phyloP scores from a whole-genome alignment of 2,888 invertebrate species.

The Amphimallon solstitiale region DNA sequence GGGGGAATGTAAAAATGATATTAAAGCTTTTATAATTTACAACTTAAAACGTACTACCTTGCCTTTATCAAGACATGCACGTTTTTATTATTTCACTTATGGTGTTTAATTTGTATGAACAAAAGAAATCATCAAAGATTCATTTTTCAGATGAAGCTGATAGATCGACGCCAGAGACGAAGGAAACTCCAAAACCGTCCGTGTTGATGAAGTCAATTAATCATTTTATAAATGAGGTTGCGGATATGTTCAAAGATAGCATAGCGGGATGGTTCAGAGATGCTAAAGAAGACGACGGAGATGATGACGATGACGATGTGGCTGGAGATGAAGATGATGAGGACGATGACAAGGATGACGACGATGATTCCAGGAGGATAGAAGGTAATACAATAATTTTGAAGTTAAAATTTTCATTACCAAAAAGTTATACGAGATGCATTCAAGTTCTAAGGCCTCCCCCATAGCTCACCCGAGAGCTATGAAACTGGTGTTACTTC shows the following conservation, averaged over 20 bases:
- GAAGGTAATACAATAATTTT: slow-evolving; percentile 14
- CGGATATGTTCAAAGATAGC: slow-evolving; percentile 56
- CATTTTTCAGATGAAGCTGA: slow-evolving; percentile 58
- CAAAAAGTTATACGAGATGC: too few relatives aligned
- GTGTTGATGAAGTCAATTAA: slow-evolving; percentile 55
- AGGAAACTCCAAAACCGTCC: slow-evolving; percentile 50
- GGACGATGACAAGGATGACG: slow-evolving; percentile 38
- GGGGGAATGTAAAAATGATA: too few relatives aligned
- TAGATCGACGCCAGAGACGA: slow-evolving; percentile 45
- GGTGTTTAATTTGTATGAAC: too few relatives aligned
- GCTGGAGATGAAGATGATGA: slow-evolving; percentile 48
- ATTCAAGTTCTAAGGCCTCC: too few relatives aligned
- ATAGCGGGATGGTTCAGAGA: slow-evolving; percentile 55
- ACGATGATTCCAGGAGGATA: slow-evolving; percentile 31
- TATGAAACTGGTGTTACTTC: too few relatives aligned
- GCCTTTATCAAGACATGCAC: too few relatives aligned
- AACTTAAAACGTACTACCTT: too few relatives aligned
- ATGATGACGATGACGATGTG: slow-evolving; percentile 50
- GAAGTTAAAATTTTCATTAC: too few relatives aligned
- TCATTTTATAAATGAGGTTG: slow-evolving; percentile 55
- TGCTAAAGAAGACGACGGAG: slow-evolving; percentile 49
- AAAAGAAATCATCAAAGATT: too few relatives aligned
- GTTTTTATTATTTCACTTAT: too few relatives aligned
- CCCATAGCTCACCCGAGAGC: too few relatives aligned
- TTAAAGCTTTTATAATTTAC: too few relatives aligned